Base-by-base conservation (phyloP, 2,888 invertebrate genomes). In the Sturmia bella region DNA sequence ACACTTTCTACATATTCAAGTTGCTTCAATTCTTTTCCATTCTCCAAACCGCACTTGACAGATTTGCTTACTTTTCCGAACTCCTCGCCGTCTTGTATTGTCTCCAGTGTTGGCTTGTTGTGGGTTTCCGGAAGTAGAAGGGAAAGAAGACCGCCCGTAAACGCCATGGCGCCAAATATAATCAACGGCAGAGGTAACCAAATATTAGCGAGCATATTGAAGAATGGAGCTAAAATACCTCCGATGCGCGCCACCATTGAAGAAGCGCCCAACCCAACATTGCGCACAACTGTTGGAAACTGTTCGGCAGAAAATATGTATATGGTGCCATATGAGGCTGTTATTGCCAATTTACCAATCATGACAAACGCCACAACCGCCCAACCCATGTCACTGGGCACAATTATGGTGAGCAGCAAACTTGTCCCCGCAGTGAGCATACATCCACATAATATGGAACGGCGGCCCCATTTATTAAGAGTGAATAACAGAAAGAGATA, bases 231-330 rank as follows among this genome's bases (percentile, higher is more conserved):
- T 80, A 90, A 75, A 76, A 91, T 90, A 5, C 91, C 90, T 24
- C 97, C 97, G 81, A 97, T 92, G 85, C 98, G 93, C 0, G 97
- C 97, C 77, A 95, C 95, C 92, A 97, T 96, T 0, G 97, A 97
- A 27, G 96, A 94, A 11, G 96, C 93, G 0, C 98, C 98, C 69
- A 98, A 94, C 0, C 96, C 97, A 45, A 96, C 95, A 89, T 96
- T 98, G 64, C 98, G 92, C 50, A 95, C 94, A 15, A 94, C 94
- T 7, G 95, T 95, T 15, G 95, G 95, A 86, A 95, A 95, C 87
- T 95, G 94, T 89, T 95, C 95, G 1, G 94, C 94, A 0, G 95
- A 94, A 87, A 95, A 94, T 59, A 95, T 93, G 86, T 95, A 95
- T 52, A 95, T 92, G 0, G 95, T 94, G 50, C 95, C 95, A 85